A percentile compares a stretch with the other conserved stretches of the same genome.
These are phyloP conservation scores for Microchrysa polita DNA, from an alignment of 2,888 invertebrate genomes.

Conservation along the genomic window DNA sequence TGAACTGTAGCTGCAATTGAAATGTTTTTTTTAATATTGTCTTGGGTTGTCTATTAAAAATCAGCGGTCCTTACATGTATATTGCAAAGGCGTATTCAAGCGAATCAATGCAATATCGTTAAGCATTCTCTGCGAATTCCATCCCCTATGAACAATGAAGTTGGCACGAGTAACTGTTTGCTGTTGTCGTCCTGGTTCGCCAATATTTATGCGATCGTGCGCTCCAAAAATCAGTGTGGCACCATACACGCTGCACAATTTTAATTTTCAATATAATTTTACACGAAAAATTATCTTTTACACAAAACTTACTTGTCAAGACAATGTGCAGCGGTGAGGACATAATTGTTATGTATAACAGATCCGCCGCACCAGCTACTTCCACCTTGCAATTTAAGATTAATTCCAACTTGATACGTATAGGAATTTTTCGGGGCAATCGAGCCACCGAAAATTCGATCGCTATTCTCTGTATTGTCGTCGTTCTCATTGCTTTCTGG, in stretches of 20 bases:
- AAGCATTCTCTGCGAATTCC: background rate
- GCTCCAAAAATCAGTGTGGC: background rate
- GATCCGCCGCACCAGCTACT: constrained; percentile 57
- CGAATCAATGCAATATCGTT: constrained; percentile 32
- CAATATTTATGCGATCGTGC: background rate
- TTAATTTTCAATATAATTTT: background rate
- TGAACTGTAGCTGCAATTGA: background rate
- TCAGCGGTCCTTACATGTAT: constrained; percentile 3
- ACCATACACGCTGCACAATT: background rate
- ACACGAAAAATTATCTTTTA: constrained; percentile 10
- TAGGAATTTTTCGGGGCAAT: constrained; percentile 53
- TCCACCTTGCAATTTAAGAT: constrained; percentile 52
- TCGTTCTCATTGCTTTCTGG: background rate
- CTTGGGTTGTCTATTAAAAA: background rate
- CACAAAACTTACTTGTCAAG: constrained; percentile 52
- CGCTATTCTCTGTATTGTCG: background rate
- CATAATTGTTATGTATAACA: constrained; percentile 55
- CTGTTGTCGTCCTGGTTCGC: constrained; percentile 9
- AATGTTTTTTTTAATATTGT: background rate
- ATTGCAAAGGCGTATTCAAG: background rate
- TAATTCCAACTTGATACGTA: constrained; percentile 58
- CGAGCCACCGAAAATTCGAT: constrained; percentile 45
- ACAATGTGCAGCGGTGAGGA: constrained; percentile 61
- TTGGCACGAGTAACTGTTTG: background rate
- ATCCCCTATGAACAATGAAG: constrained; percentile 17